Conservation (phyloP, 1,140 invertebrate genomes). For the Scaptomyza graminum region DNA sequence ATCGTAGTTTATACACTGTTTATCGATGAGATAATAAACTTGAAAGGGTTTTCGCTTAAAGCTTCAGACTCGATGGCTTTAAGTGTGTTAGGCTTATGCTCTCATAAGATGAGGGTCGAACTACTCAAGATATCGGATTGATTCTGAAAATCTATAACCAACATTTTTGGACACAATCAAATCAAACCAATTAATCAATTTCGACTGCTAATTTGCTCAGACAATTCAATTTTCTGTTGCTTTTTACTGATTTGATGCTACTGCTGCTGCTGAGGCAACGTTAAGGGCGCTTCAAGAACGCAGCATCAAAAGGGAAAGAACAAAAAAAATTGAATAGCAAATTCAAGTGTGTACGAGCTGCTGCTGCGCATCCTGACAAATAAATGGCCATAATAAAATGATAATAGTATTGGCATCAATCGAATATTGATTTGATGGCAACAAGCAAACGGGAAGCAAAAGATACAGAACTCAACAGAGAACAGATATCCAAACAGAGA, state of each 20-base stretch:
- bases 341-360: slow-evolving; percentile 33
- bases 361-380: slow-evolving; percentile 51
- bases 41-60: slow-evolving; percentile 40
- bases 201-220: slow-evolving; percentile 55
- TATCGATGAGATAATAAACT: slow-evolving; percentile 65
- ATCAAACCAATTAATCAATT: slow-evolving; percentile 69
- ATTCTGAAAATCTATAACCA: slow-evolving; percentile 7
- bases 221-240: slow-evolving; percentile 36
- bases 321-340: slow-evolving; percentile 34
- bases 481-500: neutral
- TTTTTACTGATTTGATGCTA: neutral
- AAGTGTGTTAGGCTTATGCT: slow-evolving; percentile 4
- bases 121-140: neutral
- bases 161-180: slow-evolving; percentile 35
- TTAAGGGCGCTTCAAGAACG: slow-evolving; percentile 22
- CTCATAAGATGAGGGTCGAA: too few species aligned
- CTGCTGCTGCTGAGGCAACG: neutral
- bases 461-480: slow-evolving; percentile 14
- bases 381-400: slow-evolving; percentile 82
- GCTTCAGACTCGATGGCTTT: slow-evolving; percentile 13
- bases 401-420: slow-evolving; percentile 81
- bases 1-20: slow-evolving; percentile 36
- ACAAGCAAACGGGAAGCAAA: slow-evolving; percentile 29
- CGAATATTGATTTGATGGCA: slow-evolving; percentile 81
- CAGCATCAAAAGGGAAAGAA: slow-evolving; percentile 51